phyloP scores from a whole-genome alignment of 64 coral and sea anemone species.

The Montipora efflorescens region DNA sequence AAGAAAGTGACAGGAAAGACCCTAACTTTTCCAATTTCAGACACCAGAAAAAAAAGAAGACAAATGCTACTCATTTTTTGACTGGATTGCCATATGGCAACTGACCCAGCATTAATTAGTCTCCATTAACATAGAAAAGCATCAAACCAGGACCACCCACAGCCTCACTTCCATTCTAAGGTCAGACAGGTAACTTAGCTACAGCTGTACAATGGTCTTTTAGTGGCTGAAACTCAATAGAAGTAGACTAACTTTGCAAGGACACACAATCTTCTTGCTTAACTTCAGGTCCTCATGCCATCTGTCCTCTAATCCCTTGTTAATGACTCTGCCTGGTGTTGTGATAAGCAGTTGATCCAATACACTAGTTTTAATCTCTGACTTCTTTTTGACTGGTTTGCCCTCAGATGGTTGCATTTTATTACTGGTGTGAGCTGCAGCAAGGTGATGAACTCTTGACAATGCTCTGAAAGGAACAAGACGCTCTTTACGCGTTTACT shows the following conservation, averaged over 20 bases:
- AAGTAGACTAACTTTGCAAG: constrained; percentile 1
- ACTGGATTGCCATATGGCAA: no score
- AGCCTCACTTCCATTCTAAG: no score
- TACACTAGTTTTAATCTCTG: not conserved
- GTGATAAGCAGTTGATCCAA: constrained; percentile 4
- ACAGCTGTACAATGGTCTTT: no score
- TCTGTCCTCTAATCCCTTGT: not conserved
- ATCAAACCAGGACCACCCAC: no score
- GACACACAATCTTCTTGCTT: not conserved
- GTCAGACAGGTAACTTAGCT: no score
- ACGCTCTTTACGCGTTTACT: no score
- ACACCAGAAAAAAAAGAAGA: no score
- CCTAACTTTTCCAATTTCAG: no score
- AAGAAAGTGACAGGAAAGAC: no score
- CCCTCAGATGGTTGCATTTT: not conserved
- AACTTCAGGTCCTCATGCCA: not conserved
- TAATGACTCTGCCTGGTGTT: not conserved
- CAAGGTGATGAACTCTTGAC: constrained; percentile 16
- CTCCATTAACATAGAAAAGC: no score
- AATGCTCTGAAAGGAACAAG: not conserved
- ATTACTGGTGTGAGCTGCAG: not conserved
- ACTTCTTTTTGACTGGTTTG: not conserved
- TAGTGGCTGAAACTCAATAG: not conserved
- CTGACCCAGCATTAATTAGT: not conserved
- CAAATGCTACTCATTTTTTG: no score